Evolutionary conservation across 2,797 vertebrate species (phyloP).

Genomic region (Takifugu rubripes): DNA sequence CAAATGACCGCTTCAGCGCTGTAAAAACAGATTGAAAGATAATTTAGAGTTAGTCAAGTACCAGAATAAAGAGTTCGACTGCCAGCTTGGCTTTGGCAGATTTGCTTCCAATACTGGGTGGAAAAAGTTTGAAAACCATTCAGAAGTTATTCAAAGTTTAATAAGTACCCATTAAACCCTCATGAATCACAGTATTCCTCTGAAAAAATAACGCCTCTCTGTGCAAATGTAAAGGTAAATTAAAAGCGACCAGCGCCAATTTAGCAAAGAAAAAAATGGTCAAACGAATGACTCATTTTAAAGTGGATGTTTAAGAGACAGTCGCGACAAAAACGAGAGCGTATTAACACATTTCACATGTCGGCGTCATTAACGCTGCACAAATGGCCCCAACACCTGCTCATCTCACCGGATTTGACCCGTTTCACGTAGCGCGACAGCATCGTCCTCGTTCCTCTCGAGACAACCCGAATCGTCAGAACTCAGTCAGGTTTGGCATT

Average conservation of each 20-base stretch:
- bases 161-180: too few species aligned
- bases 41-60: conserved; percentile 20
- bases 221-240: too few species aligned
- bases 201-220: too few species aligned
- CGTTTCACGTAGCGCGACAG: conserved; percentile 54
- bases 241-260: too few species aligned
- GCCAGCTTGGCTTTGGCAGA: background rate
- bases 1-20: conserved; percentile 97
- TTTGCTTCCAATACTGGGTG: too few species aligned
- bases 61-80: background rate
- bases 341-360: background rate
- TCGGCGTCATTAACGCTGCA: too few species aligned
- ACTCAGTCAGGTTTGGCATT: background rate
- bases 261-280: background rate
- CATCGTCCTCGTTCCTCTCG: conserved; percentile 27
- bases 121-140: too few species aligned
- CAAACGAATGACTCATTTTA: background rate
- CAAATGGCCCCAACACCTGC: background rate
- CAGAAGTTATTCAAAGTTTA: too few species aligned
- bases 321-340: background rate
- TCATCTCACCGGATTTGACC: conserved; percentile 53
- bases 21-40: conserved; percentile 47
- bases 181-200: too few species aligned
- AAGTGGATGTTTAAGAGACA: background rate
- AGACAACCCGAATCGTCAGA: background rate